Evolutionary conservation across 2,888 invertebrate species (phyloP).

Genomic region (Cryptocephalus primarius): DNA sequence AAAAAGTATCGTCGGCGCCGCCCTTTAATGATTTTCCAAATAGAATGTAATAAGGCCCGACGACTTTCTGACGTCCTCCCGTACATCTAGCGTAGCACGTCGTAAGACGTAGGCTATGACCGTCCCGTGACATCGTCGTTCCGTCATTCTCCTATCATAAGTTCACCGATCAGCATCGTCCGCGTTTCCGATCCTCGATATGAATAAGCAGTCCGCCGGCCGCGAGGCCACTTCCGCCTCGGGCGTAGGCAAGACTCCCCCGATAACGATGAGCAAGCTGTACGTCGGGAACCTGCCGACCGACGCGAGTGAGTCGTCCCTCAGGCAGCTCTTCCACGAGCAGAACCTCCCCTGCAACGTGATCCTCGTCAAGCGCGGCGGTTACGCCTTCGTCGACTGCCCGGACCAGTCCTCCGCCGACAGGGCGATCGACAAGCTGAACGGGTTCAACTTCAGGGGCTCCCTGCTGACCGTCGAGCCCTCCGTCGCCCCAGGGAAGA

Average conservation of each 20-base stretch:
- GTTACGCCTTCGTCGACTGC: conserved; percentile 81
- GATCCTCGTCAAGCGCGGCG: conserved; percentile 73
- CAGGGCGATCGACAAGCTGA: conserved; percentile 72
- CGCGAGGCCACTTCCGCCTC: too few species aligned
- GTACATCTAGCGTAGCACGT: too few species aligned
- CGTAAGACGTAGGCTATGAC: too few species aligned
- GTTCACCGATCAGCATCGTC: too few species aligned
- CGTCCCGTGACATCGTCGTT: too few species aligned
- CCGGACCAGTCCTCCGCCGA: conserved; percentile 74
- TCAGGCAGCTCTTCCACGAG: conserved; percentile 67
- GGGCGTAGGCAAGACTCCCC: conserved; percentile 28
- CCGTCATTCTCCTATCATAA: too few species aligned
- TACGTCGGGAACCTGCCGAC: conserved; percentile 74
- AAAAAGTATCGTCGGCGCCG: too few species aligned
- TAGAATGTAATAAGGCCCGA: too few species aligned
- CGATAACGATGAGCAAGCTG: conserved; percentile 62
- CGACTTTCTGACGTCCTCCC: too few species aligned
- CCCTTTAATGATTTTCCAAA: too few species aligned
- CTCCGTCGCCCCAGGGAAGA: conserved; percentile 10
- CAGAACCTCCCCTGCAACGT: conserved; percentile 65
- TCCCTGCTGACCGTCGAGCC: conserved; percentile 10
- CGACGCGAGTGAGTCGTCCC: conserved; percentile 62
- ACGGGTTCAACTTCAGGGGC: conserved; percentile 40
- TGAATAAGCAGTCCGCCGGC: too few species aligned
- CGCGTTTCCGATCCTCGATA: too few species aligned